A percentile compares a stretch with the other conserved stretches of the same genome.
Evolutionary conservation across 2,888 invertebrate species (phyloP).

Genomic region (Hololepta plana): DNA sequence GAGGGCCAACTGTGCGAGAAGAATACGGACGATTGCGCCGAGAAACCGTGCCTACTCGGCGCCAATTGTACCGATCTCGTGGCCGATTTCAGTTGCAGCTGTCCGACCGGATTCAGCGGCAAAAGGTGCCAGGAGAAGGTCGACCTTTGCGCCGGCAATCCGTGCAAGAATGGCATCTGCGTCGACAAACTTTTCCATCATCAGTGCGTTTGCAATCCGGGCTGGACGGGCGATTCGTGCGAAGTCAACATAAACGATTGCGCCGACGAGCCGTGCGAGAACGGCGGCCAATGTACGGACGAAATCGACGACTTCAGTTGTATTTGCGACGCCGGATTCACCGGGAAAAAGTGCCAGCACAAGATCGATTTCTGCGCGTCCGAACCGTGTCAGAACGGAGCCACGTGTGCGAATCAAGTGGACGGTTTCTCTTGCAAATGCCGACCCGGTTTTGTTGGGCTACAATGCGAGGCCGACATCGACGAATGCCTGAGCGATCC

Average conservation of each 20-base stretch:
- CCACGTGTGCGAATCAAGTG: slow-evolving; percentile 68
- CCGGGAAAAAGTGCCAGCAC: slow-evolving; percentile 85
- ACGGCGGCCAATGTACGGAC: slow-evolving; percentile 84
- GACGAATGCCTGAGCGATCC: slow-evolving; percentile 86
- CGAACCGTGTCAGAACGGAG: slow-evolving; percentile 83
- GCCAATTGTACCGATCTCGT: slow-evolving; percentile 88
- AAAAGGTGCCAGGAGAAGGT: slow-evolving; percentile 94
- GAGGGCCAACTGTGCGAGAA: slow-evolving; percentile 87
- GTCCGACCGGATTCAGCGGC: slow-evolving; percentile 88
- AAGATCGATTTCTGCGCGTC: slow-evolving; percentile 82
- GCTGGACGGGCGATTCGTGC: slow-evolving; percentile 76
- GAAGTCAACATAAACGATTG: slow-evolving; percentile 89
- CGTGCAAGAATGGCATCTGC: slow-evolving; percentile 88
- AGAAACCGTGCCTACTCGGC: slow-evolving; percentile 76
- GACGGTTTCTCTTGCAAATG: slow-evolving; percentile 89
- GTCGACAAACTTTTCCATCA: slow-evolving; percentile 75
- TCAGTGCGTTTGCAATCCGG: slow-evolving; percentile 80
- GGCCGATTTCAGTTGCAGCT: slow-evolving; percentile 84
- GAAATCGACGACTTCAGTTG: slow-evolving; percentile 69
- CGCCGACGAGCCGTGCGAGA: slow-evolving; percentile 70
- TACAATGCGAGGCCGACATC: slow-evolving; percentile 87
- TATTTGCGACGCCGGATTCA: slow-evolving; percentile 84
- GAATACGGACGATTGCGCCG: slow-evolving; percentile 88
- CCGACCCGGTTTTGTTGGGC: slow-evolving; percentile 76
- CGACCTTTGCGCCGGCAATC: slow-evolving; percentile 73